Base-by-base conservation (phyloP, 2,797 vertebrate genomes). In the Myripristis murdjan region DNA sequence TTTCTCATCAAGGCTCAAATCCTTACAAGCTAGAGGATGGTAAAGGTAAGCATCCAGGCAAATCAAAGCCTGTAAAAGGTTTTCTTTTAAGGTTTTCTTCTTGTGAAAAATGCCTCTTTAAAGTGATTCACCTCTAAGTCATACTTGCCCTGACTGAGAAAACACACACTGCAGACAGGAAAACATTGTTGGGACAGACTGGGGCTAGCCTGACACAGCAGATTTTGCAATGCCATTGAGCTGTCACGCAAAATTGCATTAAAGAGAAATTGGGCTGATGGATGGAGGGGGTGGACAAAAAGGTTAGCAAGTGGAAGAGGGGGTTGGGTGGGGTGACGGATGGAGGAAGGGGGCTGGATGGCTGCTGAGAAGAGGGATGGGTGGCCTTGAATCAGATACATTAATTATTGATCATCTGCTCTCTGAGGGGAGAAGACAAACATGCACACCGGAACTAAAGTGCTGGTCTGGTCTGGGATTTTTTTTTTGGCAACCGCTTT, bases 381-480 rank as follows among this genome's bases (percentile, higher is more conserved):
- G 81, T 72, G 86, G 84, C 61, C 85, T 81, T 81, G 54, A 81
- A 85, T 88, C 77, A 83, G 70, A 84, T 75, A 62, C 69, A 91
- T 92, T 63, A 31, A 84, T 87, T 87, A 91, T 90, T 89, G 88
- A 92, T 90, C 81, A 79, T n/a, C n/a, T n/a, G 64, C 60, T 81
- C 20, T 16, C 15, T 6, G 44, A 15, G 35, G 70, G 67, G 31
- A 63, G 24, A 14, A 22, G 53, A 31, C 47, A 69, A 56, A 75
- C 82, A 83, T 74, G 77, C 70, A 65, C 75, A 80, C 16, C 77
- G 64, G 20, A 33, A 23, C 8, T 14, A 60, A 49, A 41, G 59
- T 73, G 61, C 62, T 35, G 51, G 62, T 76, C 31, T 55, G 0
- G 1, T n/a, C n/a, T n/a, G n/a, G n/a, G 37, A 20, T 37, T 9